A percentile compares a stretch with the other conserved stretches of the same genome.
Conservation (phyloP, 2,113 vertebrate genomes). For the Mohoua ochrocephala region DNA sequence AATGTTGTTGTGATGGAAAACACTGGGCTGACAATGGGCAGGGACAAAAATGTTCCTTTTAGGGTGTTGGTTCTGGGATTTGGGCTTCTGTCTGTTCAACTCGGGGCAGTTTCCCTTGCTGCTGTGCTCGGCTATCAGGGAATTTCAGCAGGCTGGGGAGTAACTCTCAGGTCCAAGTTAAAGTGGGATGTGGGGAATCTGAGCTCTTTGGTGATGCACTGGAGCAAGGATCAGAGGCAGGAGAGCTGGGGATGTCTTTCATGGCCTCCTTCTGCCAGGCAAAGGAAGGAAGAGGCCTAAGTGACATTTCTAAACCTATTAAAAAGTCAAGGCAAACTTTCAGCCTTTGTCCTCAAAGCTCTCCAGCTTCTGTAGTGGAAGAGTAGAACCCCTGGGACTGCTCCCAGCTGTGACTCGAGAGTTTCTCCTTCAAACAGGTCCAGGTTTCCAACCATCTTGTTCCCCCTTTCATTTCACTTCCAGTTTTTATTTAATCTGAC, state of each 20-base stretch:
- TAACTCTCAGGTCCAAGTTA: neutral
- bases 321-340: neutral
- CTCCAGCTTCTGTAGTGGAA: neutral
- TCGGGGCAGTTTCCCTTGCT: neutral
- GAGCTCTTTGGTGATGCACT: neutral
- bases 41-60: neutral
- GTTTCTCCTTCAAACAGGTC: neutral
- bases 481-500: slow-evolving; percentile 48
- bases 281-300: neutral
- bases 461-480: neutral
- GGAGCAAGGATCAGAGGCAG: neutral
- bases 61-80: neutral
- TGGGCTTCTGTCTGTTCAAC: neutral
- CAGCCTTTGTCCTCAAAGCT: neutral
- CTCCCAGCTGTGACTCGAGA: neutral
- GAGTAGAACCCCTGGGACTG: neutral
- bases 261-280: neutral
- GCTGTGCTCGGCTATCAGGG: neutral
- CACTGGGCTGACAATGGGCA: neutral
- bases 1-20: slow-evolving; percentile 47
- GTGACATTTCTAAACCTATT: neutral
- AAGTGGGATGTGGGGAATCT: neutral
- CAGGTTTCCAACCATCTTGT: neutral
- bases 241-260: neutral
- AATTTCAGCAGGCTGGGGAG: neutral